Base-by-base conservation (phyloP, 2,888 invertebrate genomes). In the Apodemia duryi region DNA sequence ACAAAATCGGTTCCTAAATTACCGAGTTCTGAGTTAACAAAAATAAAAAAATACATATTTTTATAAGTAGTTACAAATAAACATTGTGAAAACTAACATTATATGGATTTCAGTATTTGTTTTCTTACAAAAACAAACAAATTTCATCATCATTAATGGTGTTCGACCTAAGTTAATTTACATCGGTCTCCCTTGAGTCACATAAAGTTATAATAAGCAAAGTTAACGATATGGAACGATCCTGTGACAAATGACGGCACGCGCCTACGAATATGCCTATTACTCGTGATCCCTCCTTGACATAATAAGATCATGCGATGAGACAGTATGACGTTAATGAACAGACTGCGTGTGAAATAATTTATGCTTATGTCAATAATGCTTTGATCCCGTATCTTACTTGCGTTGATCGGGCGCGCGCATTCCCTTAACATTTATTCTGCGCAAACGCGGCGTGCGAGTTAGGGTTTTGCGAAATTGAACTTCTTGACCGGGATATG, bases 121-220 rank as follows among this genome's bases (percentile, higher is more conserved):
- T 43, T 43, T 43, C 11, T 43, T 11, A 2, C 43, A 13, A 13
- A 46, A 46, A 46, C 13, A 46, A 46, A 9, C 5, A 4, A 46
- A 46, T 46, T 46, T 13, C 46, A 13, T 13, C 46, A 13, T 46
- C 46, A 46, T 46, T 46, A 46, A 13, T 13, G 46, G 29, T 57
- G 4, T 57, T 57, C 28, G 54, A 57, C 38, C 21, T 61, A 1
- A 61, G 61, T 57, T 57, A 28, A 57, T 57, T 57, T 57, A 11
- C 54, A 57, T 81, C 68, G 77, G 77, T 77, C 79, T 79, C 82
- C 78, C 78, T 68, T 70, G 80, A 82, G 82, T 78, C 74, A 75
- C 77, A 78, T 81, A 79, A 85, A 86, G 82, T 86, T 86, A 84
- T 88, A 88, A 88, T 85, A 85, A 87, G 89, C 82, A 80, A 84